Conservation (phyloP, 2,888 invertebrate species). For the Acleris sparsana region DNA sequence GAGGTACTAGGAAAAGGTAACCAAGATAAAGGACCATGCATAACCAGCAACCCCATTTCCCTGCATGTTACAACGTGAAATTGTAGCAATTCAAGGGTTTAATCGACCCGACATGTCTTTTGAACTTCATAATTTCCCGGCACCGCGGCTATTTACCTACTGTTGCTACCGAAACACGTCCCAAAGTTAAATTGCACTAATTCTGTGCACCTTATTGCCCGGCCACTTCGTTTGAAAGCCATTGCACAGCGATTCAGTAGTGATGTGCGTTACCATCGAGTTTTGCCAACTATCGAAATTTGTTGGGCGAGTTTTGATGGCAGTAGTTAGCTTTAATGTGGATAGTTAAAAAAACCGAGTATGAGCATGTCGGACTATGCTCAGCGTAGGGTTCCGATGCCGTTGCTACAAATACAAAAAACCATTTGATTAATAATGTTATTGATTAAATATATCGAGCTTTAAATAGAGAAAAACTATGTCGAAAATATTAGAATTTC, state of each 20-base stretch:
- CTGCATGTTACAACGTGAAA: conserved; percentile 1
- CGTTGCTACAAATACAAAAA: no score
- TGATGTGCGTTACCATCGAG: conserved; percentile 47
- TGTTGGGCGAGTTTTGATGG: not conserved
- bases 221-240: conserved; percentile 65
- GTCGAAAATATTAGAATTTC: no score
- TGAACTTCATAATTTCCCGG: conserved; percentile 11
- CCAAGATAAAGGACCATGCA: not conserved
- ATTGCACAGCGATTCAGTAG: conserved; percentile 65
- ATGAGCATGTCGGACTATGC: no score
- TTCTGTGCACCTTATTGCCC: conserved; percentile 75
- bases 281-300: conserved; percentile 22
- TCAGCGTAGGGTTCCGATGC: no score
- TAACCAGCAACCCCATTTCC: not conserved
- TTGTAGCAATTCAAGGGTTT: conserved; percentile 18
- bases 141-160: conserved; percentile 13
- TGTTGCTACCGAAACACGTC: conserved; percentile 55
- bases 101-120: conserved; percentile 24
- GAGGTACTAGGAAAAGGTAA: no score
- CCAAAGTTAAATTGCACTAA: conserved; percentile 80
- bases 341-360: no score
- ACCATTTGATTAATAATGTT: no score
- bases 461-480: no score
- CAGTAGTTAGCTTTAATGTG: not conserved
- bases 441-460: no score